Percentiles rank a stretch among this genome's conserved stretches.
These are phyloP conservation scores for Megaceryle alcyon DNA, from an alignment of 2,797 vertebrate genomes.

Conservation along the genomic window DNA sequence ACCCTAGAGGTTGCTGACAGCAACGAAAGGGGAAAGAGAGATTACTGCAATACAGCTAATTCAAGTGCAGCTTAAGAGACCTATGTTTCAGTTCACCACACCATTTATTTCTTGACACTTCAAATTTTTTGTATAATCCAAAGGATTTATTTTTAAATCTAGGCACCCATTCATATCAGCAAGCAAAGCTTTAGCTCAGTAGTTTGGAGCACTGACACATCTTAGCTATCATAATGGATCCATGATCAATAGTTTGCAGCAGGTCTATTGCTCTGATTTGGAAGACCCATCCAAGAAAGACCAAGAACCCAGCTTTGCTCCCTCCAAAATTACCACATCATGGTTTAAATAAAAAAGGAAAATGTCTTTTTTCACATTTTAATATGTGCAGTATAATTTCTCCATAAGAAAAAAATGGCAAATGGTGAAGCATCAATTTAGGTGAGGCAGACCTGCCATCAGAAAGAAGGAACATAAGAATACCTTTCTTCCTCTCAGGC, in stretches of 20 bases:
- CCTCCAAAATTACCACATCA: not conserved
- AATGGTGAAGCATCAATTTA: not conserved
- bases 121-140: slow-evolving; percentile 22
- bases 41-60: slow-evolving; percentile 42
- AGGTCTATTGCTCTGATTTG: not conserved
- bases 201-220: not conserved
- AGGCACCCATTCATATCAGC: not conserved
- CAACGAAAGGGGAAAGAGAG: slow-evolving; percentile 12
- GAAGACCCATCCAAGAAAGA: not conserved
- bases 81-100: slow-evolving; percentile 22
- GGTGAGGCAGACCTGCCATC: not conserved
- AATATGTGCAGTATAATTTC: not conserved
- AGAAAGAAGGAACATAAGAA: not conserved
- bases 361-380: not conserved
- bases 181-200: not conserved
- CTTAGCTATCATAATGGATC: not conserved
- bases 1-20: not conserved
- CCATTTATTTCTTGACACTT: slow-evolving; percentile 51
- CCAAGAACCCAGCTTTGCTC: not conserved
- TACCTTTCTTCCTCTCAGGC: not conserved
- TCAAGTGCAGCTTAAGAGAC: not conserved
- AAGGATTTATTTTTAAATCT: slow-evolving; percentile 32
- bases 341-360: not conserved
- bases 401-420: not conserved
- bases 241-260: not conserved